A percentile compares a stretch with the other conserved stretches of the same genome.
Evolutionary conservation across 1,140 invertebrate species (phyloP).

Genomic region (Apis florea): DNA sequence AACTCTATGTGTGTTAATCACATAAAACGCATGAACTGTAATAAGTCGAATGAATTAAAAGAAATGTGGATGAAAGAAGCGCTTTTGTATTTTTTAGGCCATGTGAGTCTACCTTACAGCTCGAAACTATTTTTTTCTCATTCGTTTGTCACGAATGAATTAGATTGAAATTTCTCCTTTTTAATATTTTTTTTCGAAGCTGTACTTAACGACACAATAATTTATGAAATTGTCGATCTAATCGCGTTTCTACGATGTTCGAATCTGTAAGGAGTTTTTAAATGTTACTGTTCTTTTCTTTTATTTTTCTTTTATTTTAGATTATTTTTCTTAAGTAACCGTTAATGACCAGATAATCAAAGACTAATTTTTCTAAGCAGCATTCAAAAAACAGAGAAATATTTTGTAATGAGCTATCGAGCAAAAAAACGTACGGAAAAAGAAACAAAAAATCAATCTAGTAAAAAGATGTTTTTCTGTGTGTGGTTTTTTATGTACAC

Average conservation of each 20-base stretch:
- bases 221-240: neutral
- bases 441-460: constrained; percentile 71
- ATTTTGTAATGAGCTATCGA: constrained; percentile 68
- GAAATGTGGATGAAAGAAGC: constrained; percentile 67
- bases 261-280: constrained; percentile 46
- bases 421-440: constrained; percentile 68
- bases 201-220: neutral
- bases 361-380: constrained; percentile 78
- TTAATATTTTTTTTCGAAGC: neutral
- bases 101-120: constrained; percentile 76
- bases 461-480: constrained; percentile 75
- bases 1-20: constrained; percentile 62
- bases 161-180: neutral
- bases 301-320: neutral
- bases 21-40: constrained; percentile 66
- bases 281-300: constrained; percentile 1
- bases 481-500: constrained; percentile 80
- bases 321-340: constrained; percentile 17
- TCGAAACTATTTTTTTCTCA: constrained; percentile 68
- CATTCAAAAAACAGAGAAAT: constrained; percentile 75
- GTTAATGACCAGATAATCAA: constrained; percentile 53
- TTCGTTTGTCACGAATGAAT: constrained; percentile 41
- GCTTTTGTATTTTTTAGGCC: constrained; percentile 47
- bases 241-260: constrained; percentile 20
- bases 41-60: constrained; percentile 59